phyloP scores from a whole-genome alignment of 2,113 vertebrate species.

The Gymnocephalus cernua region DNA sequence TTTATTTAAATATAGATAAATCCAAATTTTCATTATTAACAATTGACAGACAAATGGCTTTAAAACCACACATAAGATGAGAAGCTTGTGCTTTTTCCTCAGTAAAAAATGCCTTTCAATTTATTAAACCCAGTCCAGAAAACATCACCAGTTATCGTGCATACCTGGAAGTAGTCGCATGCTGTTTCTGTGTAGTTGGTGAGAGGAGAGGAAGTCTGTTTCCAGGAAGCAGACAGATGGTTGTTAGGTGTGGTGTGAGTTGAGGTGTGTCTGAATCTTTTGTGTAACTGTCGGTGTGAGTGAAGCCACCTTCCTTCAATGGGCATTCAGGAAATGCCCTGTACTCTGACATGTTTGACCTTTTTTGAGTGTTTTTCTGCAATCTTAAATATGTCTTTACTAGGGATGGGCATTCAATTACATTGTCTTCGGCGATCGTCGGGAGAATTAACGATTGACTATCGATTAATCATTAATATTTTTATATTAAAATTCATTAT shows the following conservation, averaged over 20 bases:
- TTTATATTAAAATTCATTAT: too few species aligned
- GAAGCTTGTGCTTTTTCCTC: too few species aligned
- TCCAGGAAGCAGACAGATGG: slow-evolving; percentile 6
- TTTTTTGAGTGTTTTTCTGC: slow-evolving; percentile 26
- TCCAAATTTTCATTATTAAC: neutral
- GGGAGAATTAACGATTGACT: too few species aligned
- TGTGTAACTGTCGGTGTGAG: slow-evolving; percentile 48
- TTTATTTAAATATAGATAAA: neutral
- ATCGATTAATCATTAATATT: too few species aligned
- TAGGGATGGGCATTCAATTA: too few species aligned
- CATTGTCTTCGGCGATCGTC: too few species aligned
- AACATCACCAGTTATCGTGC: neutral
- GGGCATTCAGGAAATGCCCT: slow-evolving; percentile 25
- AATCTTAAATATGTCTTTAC: slow-evolving; percentile 37
- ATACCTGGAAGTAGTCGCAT: neutral
- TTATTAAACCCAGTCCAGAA: neutral
- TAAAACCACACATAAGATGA: neutral
- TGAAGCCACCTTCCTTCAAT: slow-evolving; percentile 6
- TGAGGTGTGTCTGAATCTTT: slow-evolving; percentile 36
- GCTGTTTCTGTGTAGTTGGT: neutral
- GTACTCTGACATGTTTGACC: slow-evolving; percentile 14
- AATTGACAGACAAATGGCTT: neutral
- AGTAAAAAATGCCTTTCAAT: neutral
- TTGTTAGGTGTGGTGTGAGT: slow-evolving; percentile 4
- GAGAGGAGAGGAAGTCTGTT: neutral